Conservation (phyloP, 1,140 invertebrate species). For the Scaptodrosophila lebanonensis region DNA sequence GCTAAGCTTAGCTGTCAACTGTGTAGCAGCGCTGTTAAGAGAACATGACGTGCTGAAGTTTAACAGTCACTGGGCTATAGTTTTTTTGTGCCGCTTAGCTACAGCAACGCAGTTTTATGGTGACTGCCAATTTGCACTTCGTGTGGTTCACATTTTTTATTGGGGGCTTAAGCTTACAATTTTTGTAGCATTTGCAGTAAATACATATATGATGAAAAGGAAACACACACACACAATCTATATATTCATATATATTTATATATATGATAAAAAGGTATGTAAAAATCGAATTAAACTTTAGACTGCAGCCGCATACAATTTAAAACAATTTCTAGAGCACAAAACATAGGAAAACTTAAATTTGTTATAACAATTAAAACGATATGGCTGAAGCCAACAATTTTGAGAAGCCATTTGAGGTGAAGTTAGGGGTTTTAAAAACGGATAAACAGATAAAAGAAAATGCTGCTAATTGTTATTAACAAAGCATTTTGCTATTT, state of each 20-base stretch:
- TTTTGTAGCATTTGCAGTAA: slow-evolving; percentile 70
- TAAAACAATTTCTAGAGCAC: slow-evolving; percentile 54
- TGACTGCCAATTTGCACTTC: slow-evolving; percentile 8
- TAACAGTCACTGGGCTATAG: slow-evolving; percentile 9
- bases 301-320: slow-evolving; percentile 67
- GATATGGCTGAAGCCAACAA: slow-evolving; percentile 45
- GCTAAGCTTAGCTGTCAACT: slow-evolving; percentile 17
- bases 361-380: slow-evolving; percentile 26
- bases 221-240: slow-evolving; percentile 31
- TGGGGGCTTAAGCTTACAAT: slow-evolving; percentile 48
- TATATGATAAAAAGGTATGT: slow-evolving; percentile 26
- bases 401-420: slow-evolving; percentile 49
- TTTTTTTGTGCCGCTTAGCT: background rate
- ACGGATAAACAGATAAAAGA: slow-evolving; percentile 29
- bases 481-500: slow-evolving; percentile 4
- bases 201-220: slow-evolving; percentile 33
- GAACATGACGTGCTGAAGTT: slow-evolving; percentile 5
- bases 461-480: slow-evolving; percentile 3
- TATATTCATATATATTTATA: slow-evolving; percentile 31
- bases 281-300: slow-evolving; percentile 58
- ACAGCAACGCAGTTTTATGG: background rate
- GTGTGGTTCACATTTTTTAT: slow-evolving; percentile 33
- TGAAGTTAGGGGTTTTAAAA: background rate
- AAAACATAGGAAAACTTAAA: slow-evolving; percentile 53
- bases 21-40: slow-evolving; percentile 1